Base-by-base conservation (phyloP, 2,888 invertebrate genomes). In the Digitonthophagus gazella region DNA sequence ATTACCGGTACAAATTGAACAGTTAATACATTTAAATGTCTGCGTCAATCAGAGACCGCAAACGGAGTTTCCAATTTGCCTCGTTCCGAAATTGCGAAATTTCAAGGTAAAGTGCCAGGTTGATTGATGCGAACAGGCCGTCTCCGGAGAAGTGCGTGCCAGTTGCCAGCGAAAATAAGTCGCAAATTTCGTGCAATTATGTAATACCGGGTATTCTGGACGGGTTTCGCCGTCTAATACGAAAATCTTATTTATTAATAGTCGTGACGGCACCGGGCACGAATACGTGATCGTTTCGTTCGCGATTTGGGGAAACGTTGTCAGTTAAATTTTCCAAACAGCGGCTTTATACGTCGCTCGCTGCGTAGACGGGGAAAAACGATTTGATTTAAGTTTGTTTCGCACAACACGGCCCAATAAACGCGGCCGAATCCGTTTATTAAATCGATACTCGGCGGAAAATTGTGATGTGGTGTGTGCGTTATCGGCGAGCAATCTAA, bases 181-280 rank as follows among this genome's bases (percentile, higher is more conserved):
- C 61, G 20, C 18, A 61, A 61, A 61, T 61, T 61, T 61, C 20
- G 61, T 61, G 20, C 18, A 61, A 61, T 61, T 61, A 61, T 61
- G 61, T 61, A 61, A 61, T 61, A 20, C 28, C 28, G 15, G 61
- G 18, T 19, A 61, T 19, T 61, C 20, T 61, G 20, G 61, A 61
- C 18, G n/a, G n/a, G 14, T 61, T 20, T 20, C 61, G 19, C 18
- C 16, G 18, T 16, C 61, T 20, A n/a, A 16, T 61, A n/a, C 18
- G 11, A 16, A 57, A 15, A 16, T n/a, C 2, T 15, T 18, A 61
- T 61, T 44, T 44, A 44, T 44, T 44, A 44, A 44, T 44, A 44
- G 28, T 8, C 28, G 11, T 44, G 28, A 44, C 28, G 11, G 28
- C 28, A 44, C 28, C 28, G 11, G 11, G 28, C 28, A 44, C 28